Conservation (phyloP, 2,113 vertebrate species). For the Erpornis zantholeuca region DNA sequence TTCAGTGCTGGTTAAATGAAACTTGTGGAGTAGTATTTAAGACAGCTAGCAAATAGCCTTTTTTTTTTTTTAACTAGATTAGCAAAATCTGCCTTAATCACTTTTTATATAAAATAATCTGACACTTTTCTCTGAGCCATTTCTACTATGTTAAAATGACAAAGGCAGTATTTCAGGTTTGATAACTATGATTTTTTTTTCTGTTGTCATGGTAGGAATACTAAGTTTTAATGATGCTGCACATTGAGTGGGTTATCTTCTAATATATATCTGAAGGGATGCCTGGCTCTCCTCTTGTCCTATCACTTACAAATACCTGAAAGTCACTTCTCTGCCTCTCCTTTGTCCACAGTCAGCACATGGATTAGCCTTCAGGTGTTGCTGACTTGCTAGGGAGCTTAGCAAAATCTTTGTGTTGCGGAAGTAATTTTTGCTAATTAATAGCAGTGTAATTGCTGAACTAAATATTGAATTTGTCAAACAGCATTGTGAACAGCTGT, state of each 20-base stretch:
- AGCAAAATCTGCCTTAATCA: conserved; percentile 24
- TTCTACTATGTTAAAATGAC: not conserved
- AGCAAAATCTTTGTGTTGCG: not conserved
- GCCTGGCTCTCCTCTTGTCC: not conserved
- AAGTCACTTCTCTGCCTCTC: not conserved
- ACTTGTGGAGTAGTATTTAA: conserved; percentile 29
- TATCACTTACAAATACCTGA: not conserved
- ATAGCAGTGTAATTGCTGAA: not conserved
- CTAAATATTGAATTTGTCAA: not conserved
- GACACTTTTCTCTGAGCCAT: conserved; percentile 45
- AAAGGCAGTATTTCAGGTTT: conserved; percentile 23
- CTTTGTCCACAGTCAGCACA: not conserved
- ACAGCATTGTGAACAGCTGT: not conserved
- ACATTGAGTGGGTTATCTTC: not conserved
- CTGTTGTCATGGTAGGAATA: not conserved
- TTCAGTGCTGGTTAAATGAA: conserved; percentile 36
- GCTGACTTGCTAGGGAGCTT: not conserved
- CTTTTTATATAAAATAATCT: not conserved
- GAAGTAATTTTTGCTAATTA: not conserved
- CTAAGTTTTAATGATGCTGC: not conserved
- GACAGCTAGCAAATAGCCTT: not conserved
- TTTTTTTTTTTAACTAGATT: not conserved
- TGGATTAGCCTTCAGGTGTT: not conserved
- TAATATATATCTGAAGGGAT: not conserved
- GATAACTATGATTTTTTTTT: not conserved